These are phyloP conservation scores for Drosophila quinaria DNA, from an alignment of 2,888 invertebrate species.

Conservation along the genomic window DNA sequence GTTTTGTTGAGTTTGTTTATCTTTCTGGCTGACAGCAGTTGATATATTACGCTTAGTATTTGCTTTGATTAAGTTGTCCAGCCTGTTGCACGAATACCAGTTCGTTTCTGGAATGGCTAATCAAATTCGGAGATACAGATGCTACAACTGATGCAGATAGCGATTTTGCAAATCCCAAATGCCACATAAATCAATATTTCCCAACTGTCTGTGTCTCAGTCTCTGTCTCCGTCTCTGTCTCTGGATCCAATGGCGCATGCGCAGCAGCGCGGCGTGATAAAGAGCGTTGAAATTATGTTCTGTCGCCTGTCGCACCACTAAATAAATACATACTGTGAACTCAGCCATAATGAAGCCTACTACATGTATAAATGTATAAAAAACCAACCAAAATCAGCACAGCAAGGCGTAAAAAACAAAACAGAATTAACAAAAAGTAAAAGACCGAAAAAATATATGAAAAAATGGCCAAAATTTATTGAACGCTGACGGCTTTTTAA, in stretches of 20 bases:
- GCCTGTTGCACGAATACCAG: conserved; percentile 31
- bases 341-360: conserved; percentile 66
- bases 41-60: conserved; percentile 63
- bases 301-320: conserved; percentile 66
- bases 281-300: conserved; percentile 77
- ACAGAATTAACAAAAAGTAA: conserved; percentile 25
- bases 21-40: conserved; percentile 65
- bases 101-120: conserved; percentile 18
- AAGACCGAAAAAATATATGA: conserved; percentile 17
- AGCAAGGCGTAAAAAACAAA: conserved; percentile 46
- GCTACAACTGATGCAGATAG: conserved; percentile 45
- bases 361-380: conserved; percentile 41
- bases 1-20: conserved; percentile 35
- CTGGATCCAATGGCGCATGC: conserved; percentile 35
- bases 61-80: conserved; percentile 72
- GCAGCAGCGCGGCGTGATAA: conserved; percentile 66
- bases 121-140: conserved; percentile 45
- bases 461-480: conserved; percentile 76
- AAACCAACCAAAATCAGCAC: conserved; percentile 39
- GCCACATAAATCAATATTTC: conserved; percentile 67
- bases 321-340: conserved; percentile 71
- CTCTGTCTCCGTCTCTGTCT: neutral
- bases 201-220: conserved; percentile 12
- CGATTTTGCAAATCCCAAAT: conserved; percentile 23
- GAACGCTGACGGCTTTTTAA: conserved; percentile 81